Evolutionary conservation across 2,888 invertebrate species (phyloP), one percentile per base, ranked within the genome.

Genomic region (Hydriomena furcata): DNA sequence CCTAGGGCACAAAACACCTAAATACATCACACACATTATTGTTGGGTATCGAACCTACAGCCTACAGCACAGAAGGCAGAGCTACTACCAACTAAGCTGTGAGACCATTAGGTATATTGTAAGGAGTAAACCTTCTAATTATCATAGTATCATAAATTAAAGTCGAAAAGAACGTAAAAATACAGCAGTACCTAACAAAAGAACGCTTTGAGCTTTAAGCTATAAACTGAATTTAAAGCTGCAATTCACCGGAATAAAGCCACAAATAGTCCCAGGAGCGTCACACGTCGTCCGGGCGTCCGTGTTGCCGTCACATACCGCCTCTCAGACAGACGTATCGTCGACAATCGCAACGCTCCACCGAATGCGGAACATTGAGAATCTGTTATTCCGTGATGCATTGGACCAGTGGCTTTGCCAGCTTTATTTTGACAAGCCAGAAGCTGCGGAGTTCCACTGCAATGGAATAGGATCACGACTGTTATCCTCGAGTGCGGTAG

Each of bases 301-400:
- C 48, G 10, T 36, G 47, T 46, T 17, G 17, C 38, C 56, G 52
- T 55, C 58, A 53, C 44, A 44, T 36, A 51, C 28, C 45, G 55
- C 34, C 37, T 45, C 44, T 28, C 37, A 52, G 48, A 35, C 42
- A 48, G 54, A 56, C 51, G 58, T 43, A 58, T 55, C 43, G 61
- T 55, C 50, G 58, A 58, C 58, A 52, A 58, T 52, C 54, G 46
- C 52, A 28, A 46, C 51, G 49, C 35, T 35, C 32, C 31, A 11
- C 41, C 55, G 36, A 40, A 20, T 36, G 23, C 43, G 44, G 41
- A 31, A 20, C 42, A 28, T 20, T 11, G 24, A 5, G 17, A 34
- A 41, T 40, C 48, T 42, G 48, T 49, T 38, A 50, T 42, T 50
- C 24, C 2, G 40, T 48, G 53, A 51, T 35, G 47, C 37, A 48